These are phyloP conservation scores for Selenia dentaria DNA, from an alignment of 2,888 invertebrate genomes.

Conservation along the genomic window DNA sequence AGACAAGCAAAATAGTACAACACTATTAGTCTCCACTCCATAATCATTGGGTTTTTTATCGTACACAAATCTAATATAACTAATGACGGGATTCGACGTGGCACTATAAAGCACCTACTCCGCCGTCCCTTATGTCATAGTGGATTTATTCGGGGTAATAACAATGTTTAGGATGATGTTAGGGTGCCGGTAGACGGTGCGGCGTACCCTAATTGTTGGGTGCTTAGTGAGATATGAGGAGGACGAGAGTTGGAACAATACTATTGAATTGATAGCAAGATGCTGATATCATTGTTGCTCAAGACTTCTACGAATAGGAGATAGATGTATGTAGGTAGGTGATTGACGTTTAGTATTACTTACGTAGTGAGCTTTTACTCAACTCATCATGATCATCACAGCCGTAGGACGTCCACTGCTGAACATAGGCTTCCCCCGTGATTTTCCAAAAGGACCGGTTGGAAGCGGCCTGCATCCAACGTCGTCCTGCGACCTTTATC, in stretches of 20 bases:
- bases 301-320: too few species aligned
- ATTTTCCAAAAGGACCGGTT: too few species aligned
- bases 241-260: neutral
- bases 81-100: constrained; percentile 68
- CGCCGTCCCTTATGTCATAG: constrained; percentile 51
- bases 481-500: too few species aligned
- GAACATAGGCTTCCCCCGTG: too few species aligned
- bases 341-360: too few species aligned
- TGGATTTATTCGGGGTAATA: constrained; percentile 47
- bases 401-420: too few species aligned
- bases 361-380: too few species aligned
- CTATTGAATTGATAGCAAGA: neutral
- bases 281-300: neutral
- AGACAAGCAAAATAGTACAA: neutral
- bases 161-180: constrained; percentile 35
- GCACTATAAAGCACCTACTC: constrained; percentile 60
- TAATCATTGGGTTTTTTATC: constrained; percentile 56
- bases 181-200: constrained; percentile 10
- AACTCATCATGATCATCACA: too few species aligned
- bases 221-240: constrained; percentile 2
- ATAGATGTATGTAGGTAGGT: too few species aligned
- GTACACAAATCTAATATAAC: constrained; percentile 74
- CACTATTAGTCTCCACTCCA: neutral
- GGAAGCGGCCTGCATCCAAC: too few species aligned
- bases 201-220: constrained; percentile 14